A percentile compares a stretch with the other conserved stretches of the same genome.
phyloP scores from a whole-genome alignment of 2,797 vertebrate species.

The Knipowitschia caucasica region DNA sequence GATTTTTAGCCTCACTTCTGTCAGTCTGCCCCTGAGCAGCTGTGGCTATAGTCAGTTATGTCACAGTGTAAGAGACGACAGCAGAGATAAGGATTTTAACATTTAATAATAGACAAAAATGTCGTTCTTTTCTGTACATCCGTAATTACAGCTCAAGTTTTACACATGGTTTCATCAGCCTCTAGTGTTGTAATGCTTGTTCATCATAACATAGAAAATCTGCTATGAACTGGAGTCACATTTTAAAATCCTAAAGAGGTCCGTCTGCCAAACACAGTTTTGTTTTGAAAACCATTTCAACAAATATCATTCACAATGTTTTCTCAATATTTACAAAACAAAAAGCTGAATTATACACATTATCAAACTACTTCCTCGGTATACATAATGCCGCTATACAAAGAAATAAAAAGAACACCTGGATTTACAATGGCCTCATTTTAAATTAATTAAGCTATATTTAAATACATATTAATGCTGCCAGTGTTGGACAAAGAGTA shows the following conservation, averaged over 20 bases:
- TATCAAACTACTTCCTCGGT: conserved; percentile 81
- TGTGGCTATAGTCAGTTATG: too few relatives aligned
- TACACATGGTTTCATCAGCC: conserved; percentile 83
- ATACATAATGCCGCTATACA: conserved; percentile 75
- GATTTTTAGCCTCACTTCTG: too few relatives aligned
- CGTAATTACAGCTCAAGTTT: conserved; percentile 84
- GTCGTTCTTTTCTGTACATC: conserved; percentile 88
- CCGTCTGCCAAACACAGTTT: conserved; percentile 53
- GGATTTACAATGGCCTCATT: conserved; percentile 48
- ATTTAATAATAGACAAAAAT: conserved; percentile 93
- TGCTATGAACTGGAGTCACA: conserved; percentile 66
- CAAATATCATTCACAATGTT: conserved; percentile 88
- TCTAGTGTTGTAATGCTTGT: conserved; percentile 81
- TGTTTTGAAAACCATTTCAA: conserved; percentile 69
- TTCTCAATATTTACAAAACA: conserved; percentile 89
- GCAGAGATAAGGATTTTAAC: conserved; percentile 60
- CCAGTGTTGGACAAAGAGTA: conserved; percentile 37
- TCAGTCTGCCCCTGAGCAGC: too few relatives aligned
- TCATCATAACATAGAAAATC: conserved; percentile 75
- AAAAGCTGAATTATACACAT: conserved; percentile 95
- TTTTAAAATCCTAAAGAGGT: conserved; percentile 68
- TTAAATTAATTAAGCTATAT: conserved; percentile 29
- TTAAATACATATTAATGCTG: conserved; percentile 39
- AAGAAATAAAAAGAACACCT: conserved; percentile 36
- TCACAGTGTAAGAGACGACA: not conserved